Evolutionary conservation across 1,140 invertebrate species (phyloP).

Genomic region (Cardiocondyla obscurior): DNA sequence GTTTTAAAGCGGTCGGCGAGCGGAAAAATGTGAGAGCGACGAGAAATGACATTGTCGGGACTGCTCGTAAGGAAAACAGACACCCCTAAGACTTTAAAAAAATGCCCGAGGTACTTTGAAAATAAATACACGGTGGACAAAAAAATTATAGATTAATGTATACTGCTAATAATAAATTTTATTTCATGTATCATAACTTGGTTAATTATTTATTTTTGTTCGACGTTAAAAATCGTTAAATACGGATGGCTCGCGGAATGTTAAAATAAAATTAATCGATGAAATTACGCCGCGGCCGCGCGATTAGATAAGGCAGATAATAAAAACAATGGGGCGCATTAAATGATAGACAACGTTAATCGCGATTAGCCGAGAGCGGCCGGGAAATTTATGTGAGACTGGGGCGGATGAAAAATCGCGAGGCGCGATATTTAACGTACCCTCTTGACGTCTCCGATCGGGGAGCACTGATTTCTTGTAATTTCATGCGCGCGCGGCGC

Average conservation of each 20-base stretch:
- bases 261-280: slow-evolving; percentile 47
- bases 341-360: slow-evolving; percentile 55
- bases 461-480: slow-evolving; percentile 52
- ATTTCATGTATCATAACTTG: not conserved
- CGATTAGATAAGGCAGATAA: slow-evolving; percentile 45
- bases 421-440: slow-evolving; percentile 49
- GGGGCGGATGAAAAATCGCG: slow-evolving; percentile 44
- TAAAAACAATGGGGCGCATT: slow-evolving; percentile 51
- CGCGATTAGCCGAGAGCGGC: slow-evolving; percentile 50
- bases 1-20: slow-evolving; percentile 8
- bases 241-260: slow-evolving; percentile 1
- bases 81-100: slow-evolving; percentile 16
- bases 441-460: slow-evolving; percentile 38
- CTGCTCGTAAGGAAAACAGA: slow-evolving; percentile 63
- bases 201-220: not conserved
- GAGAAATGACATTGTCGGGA: slow-evolving; percentile 19
- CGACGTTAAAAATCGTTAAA: not conserved
- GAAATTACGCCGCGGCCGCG: slow-evolving; percentile 11
- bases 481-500: slow-evolving; percentile 49
- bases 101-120: not conserved
- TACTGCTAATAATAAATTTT: not conserved
- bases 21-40: not conserved
- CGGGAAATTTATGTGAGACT: slow-evolving; percentile 52
- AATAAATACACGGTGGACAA: not conserved
- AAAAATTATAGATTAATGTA: not conserved